Base-by-base conservation (phyloP, 2,888 invertebrate species). In the Tachina lurida region DNA sequence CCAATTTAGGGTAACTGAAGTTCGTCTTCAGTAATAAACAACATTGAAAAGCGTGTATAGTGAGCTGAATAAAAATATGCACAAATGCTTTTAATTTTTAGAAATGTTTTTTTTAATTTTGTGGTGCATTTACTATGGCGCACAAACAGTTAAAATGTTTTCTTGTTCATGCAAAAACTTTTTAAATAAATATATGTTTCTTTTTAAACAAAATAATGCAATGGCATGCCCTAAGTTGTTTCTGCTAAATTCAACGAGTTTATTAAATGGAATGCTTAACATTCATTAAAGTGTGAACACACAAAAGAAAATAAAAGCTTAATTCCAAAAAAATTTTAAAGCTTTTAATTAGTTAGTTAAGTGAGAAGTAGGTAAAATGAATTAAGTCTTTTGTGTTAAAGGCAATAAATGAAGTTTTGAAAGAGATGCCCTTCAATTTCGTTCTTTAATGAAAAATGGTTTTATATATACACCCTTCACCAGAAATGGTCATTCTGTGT, bases 51-150 rank as follows among this genome's bases (percentile, higher is more conserved):
- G 87, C 45, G 54, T 31, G 5, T 1, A 31, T 5, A 58, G 31
- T 15, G 47, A 71, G 12, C 47, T 22, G 43, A 65, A 68, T 49
- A 41, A 68, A 80, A 43, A 47, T 31, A 31, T 31, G 7, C 71
- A 47, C 22, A 56, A 60, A 67, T 49, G 22, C 65, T 86, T 82
- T 78, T 70, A 82, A 75, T 75, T 71, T 77, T 77, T 77, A 71
- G 63, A 83, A 83, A 83, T 79, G 85, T 83, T 83, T 86, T 71
- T n/a, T 75, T 83, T 68, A 81, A 82, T 78, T 74, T 78, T 82
- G 80, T 76, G 70, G 75, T 70, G 68, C 76, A 74, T 73, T 81
- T 78, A 71, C 68, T 74, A 63, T 77, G 43, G n/a, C 49, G n/a
- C 49, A 70, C 43, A 43, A 52, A 62, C 60, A 41, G 62, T 49